Percentiles rank a stretch among this genome's conserved stretches.
Conservation (phyloP, 2,888 invertebrate genomes). For the Trichacis sp. region DNA sequence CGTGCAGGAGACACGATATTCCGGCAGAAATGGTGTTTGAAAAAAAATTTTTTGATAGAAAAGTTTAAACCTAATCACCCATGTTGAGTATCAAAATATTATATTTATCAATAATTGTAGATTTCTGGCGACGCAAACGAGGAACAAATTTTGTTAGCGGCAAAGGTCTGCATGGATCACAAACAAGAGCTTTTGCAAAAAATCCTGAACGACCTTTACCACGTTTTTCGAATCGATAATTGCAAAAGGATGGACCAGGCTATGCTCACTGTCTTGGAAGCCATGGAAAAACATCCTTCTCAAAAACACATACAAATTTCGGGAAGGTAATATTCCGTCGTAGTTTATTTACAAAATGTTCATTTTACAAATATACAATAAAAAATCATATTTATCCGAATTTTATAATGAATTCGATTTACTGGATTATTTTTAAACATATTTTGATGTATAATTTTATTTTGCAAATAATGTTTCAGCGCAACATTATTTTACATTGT, state of each 20-base stretch:
- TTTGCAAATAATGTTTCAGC: constrained; percentile 72
- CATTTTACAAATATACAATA: no score
- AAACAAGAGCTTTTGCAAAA: constrained; percentile 84
- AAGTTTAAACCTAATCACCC: no score
- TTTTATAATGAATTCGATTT: background rate
- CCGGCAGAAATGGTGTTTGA: constrained; percentile 91
- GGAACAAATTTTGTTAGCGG: constrained; percentile 89
- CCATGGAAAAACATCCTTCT: constrained; percentile 88
- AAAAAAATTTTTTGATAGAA: no score
- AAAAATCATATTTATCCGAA: no score
- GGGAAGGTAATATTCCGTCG: constrained; percentile 85
- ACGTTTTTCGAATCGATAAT: constrained; percentile 86
- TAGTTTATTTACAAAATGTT: no score
- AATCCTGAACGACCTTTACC: constrained; percentile 92
- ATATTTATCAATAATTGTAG: no score
- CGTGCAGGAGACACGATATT: constrained; percentile 90
- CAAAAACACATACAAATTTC: constrained; percentile 95
- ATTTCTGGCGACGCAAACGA: constrained; percentile 93
- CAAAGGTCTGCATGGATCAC: constrained; percentile 82
- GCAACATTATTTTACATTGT: constrained; percentile 96
- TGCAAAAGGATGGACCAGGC: constrained; percentile 82
- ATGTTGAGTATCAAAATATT: no score
- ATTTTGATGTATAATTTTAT: no score
- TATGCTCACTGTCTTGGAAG: constrained; percentile 84
- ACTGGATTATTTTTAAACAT: no score